Evolutionary conservation across 2,113 vertebrate genomes (phyloP).

Genomic region (Sphyrna mokarran): DNA sequence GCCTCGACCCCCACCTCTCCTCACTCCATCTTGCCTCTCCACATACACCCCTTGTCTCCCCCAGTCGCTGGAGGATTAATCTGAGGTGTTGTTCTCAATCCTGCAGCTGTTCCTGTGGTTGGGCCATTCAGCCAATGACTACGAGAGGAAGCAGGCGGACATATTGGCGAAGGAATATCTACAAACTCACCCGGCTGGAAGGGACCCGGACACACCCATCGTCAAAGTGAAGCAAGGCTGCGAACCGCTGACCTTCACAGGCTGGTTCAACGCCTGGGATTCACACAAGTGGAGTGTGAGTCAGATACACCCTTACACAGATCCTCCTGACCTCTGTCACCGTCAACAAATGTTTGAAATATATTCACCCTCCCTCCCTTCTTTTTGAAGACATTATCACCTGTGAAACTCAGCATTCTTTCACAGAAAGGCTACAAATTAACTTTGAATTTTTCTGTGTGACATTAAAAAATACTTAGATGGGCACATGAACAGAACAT

Average conservation of each 20-base stretch:
- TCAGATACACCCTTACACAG: slow-evolving; percentile 35
- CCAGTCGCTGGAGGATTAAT: neutral
- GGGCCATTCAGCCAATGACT: slow-evolving; percentile 64
- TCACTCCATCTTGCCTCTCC: no score
- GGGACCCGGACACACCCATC: slow-evolving; percentile 67
- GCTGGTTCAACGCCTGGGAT: slow-evolving; percentile 87
- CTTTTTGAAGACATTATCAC: no score
- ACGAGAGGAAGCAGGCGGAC: slow-evolving; percentile 64
- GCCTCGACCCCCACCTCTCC: no score
- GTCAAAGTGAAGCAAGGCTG: slow-evolving; percentile 71
- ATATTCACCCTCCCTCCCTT: neutral
- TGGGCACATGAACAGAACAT: no score
- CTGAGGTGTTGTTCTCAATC: neutral
- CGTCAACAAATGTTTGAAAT: neutral
- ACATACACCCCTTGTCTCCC: no score
- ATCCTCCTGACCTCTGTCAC: no score
- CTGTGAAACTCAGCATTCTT: neutral
- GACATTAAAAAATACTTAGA: no score
- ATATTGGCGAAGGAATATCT: slow-evolving; percentile 65
- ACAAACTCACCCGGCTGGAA: slow-evolving; percentile 68
- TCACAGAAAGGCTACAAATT: neutral
- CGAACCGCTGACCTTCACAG: slow-evolving; percentile 79
- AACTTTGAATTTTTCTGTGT: neutral
- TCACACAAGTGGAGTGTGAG: slow-evolving; percentile 83
- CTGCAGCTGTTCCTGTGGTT: slow-evolving; percentile 80